A percentile compares a stretch with the other conserved stretches of the same genome.
Evolutionary conservation across 35 echinoderm and acorn worm species (phyloP).

Genomic region (Apostichopus parvimensis): DNA sequence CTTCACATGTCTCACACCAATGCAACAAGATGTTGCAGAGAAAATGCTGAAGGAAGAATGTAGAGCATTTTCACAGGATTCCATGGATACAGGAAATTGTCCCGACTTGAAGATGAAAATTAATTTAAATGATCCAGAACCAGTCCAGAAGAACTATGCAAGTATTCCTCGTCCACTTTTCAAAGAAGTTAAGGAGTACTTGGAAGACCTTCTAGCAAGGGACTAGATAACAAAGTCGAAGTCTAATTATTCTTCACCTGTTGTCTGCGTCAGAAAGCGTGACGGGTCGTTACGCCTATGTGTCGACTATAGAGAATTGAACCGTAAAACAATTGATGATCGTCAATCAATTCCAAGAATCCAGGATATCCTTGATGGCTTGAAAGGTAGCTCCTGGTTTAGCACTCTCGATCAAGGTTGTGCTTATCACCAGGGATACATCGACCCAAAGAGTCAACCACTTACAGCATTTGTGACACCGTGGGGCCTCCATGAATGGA

Average conservation of each 20-base stretch:
- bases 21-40: too few relatives aligned
- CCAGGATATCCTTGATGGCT: slow-evolving; percentile 65
- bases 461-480: slow-evolving; percentile 85
- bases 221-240: background rate
- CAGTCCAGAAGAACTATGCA: too few relatives aligned
- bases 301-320: slow-evolving; percentile 62
- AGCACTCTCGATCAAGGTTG: slow-evolving; percentile 49
- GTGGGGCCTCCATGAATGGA: slow-evolving; percentile 80
- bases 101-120: too few relatives aligned
- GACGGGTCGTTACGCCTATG: slow-evolving; percentile 70
- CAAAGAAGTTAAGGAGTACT: too few relatives aligned
- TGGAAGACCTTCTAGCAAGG: too few relatives aligned
- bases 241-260: too few relatives aligned
- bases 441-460: slow-evolving; percentile 43
- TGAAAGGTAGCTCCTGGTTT: slow-evolving; percentile 65
- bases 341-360: background rate
- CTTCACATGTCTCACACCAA: too few relatives aligned
- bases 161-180: too few relatives aligned
- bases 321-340: slow-evolving; percentile 58
- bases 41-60: too few relatives aligned
- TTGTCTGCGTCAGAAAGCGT: background rate
- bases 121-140: too few relatives aligned
- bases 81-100: too few relatives aligned
- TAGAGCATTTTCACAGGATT: too few relatives aligned
- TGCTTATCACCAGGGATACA: slow-evolving; percentile 72